These are phyloP conservation scores for Brachypodius melanocephalos DNA, from an alignment of 2,113 vertebrate genomes.

Conservation along the genomic window DNA sequence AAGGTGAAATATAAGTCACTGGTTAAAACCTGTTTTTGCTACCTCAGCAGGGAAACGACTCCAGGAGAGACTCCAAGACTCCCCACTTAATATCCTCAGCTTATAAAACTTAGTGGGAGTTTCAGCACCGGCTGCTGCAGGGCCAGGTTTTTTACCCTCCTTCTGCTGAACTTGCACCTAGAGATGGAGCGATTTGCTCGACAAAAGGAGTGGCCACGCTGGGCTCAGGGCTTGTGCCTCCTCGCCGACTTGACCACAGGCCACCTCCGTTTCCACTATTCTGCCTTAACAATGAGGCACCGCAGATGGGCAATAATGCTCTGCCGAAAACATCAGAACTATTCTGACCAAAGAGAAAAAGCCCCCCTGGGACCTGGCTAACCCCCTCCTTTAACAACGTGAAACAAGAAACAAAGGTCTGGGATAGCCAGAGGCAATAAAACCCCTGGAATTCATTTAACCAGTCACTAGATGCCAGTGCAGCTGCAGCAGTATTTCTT, in stretches of 20 bases:
- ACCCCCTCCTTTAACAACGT: slow-evolving; percentile 41
- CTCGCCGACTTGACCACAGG: slow-evolving; percentile 7
- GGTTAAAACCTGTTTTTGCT: slow-evolving; percentile 39
- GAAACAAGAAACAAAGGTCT: slow-evolving; percentile 61
- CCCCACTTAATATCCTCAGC: slow-evolving; percentile 1
- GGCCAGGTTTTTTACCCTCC: not conserved
- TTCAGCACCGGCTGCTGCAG: not conserved
- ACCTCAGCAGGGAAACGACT: slow-evolving; percentile 7
- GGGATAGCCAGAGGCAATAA: slow-evolving; percentile 60
- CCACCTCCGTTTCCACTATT: not conserved
- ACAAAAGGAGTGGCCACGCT: not conserved
- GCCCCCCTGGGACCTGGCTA: slow-evolving; percentile 16
- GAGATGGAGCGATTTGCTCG: not conserved
- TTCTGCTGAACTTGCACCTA: slow-evolving; percentile 46
- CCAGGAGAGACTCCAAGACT: slow-evolving; percentile 1
- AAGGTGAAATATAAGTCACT: slow-evolving; percentile 33
- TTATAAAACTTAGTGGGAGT: slow-evolving; percentile 25
- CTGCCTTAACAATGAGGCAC: slow-evolving; percentile 18
- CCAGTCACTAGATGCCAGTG: slow-evolving; percentile 63
- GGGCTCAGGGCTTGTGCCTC: not conserved
- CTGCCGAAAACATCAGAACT: slow-evolving; percentile 23
- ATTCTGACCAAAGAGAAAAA: slow-evolving; percentile 45
- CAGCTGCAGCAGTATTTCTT: slow-evolving; percentile 65
- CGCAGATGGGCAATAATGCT: slow-evolving; percentile 26
- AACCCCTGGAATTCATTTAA: slow-evolving; percentile 66